Base-by-base conservation (phyloP, 2,888 invertebrate genomes). In the Clepsis dumicolana region DNA sequence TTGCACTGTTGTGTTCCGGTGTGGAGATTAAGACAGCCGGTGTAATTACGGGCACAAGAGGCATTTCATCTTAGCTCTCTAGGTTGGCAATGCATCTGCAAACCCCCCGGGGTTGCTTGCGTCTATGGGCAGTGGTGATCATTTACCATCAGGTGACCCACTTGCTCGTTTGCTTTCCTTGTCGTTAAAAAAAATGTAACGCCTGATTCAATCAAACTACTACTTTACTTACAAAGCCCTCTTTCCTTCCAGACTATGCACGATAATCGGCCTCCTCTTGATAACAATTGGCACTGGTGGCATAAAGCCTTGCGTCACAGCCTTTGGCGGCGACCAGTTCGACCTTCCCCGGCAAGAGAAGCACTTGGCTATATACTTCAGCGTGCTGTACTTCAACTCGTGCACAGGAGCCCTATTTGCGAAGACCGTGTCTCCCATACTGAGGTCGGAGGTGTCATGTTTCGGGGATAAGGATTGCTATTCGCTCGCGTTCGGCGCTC, bases 291-390 rank as follows among this genome's bases (percentile, higher is more conserved):
- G 97, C 1, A 96, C 97, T 0, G 97, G 97, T 0, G 97, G 97
- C 3, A 97, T 97, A 72, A 97, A 97, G 76, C 97, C 97, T 0
- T 97, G 97, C 82, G 97, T 97, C 0, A 94, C 96, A 0, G 95
- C 97, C 0, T 97, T 97, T 82, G 97, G 97, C 2, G 97, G 97
- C 0, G 97, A 97, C 85, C 97, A 97, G 84, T 96, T 97, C 79
- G 85, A 89, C 16, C 78, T 95, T 50, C 95, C 95, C 0, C 90
- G 94, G 57, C 96, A 97, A 88, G 94, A 95, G 16, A 93, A 94
- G 71, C 95, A 96, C 78, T 89, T 96, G 52, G 94, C 95, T 0
- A 88, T 94, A 29, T 97, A 96, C 88, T 97, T 97, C 84, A 97
- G 96, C 24, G 86, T 97, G 2, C 95, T 97, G 78, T 97, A 97